These are phyloP conservation scores for Watsonalla binaria DNA, from an alignment of 2,888 invertebrate genomes.

Conservation along the genomic window DNA sequence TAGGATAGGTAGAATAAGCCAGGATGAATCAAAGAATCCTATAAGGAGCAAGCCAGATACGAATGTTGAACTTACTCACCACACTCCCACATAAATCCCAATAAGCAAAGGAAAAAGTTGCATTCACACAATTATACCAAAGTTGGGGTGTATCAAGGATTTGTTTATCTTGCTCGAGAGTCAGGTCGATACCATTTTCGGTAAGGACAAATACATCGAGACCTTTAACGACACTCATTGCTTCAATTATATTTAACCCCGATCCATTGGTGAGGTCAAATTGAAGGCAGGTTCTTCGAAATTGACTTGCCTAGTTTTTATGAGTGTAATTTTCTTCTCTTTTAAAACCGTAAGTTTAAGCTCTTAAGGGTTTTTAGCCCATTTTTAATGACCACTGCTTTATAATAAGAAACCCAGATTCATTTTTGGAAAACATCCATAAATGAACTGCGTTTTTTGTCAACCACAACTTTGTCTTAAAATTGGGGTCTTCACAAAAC, in stretches of 20 bases:
- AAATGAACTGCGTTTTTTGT: no score
- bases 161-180: neutral
- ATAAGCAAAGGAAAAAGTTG: neutral
- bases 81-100: slow-evolving; percentile 1
- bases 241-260: slow-evolving; percentile 2
- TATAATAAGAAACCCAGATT: no score
- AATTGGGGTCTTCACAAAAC: no score
- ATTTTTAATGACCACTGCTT: no score
- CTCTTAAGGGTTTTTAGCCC: no score
- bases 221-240: neutral
- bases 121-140: neutral
- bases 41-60: neutral
- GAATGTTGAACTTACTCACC: neutral
- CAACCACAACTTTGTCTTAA: no score
- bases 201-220: slow-evolving; percentile 1
- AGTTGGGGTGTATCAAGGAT: neutral
- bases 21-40: neutral
- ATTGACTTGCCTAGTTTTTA: neutral
- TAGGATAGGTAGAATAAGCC: no score
- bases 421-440: no score
- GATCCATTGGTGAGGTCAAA: neutral
- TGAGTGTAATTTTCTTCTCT: no score
- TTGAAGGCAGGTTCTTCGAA: neutral
- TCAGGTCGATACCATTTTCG: neutral
- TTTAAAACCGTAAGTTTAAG: no score